Evolutionary conservation across 2,888 invertebrate species (phyloP).

Genomic region (Netelia virgata): DNA sequence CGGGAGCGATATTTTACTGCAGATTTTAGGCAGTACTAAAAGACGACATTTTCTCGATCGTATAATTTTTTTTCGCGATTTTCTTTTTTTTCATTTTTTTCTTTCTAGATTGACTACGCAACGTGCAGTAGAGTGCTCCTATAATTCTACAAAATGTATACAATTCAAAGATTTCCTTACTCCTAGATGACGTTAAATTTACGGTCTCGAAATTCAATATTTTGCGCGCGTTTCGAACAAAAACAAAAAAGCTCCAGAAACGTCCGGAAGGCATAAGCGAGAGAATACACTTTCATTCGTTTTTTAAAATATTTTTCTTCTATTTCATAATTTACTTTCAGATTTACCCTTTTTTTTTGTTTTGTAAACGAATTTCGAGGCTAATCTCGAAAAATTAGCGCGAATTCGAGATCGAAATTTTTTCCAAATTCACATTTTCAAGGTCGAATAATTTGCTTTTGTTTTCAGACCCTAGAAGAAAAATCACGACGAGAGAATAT

Average conservation of each 20-base stretch:
- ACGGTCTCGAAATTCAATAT: constrained; percentile 40
- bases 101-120: constrained; percentile 44
- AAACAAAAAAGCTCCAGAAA: background rate
- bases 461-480: too few relatives aligned
- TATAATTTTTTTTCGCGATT: constrained; percentile 27
- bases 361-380: background rate
- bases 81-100: constrained; percentile 21
- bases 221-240: constrained; percentile 56
- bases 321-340: background rate
- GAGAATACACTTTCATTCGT: too few relatives aligned
- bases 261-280: too few relatives aligned
- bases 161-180: constrained; percentile 54
- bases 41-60: constrained; percentile 51
- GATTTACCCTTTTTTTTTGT: background rate
- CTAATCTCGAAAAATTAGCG: background rate
- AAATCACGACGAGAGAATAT: background rate
- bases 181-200: constrained; percentile 41
- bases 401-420: background rate
- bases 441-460: background rate
- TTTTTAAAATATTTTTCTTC: too few relatives aligned
- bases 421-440: too few relatives aligned
- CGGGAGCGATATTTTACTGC: constrained; percentile 67
- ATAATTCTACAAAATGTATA: constrained; percentile 56
- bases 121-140: constrained; percentile 60
- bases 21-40: constrained; percentile 59